Evolutionary conservation across 2,797 vertebrate species (phyloP), one percentile per base, ranked within the genome.

Genomic region (Semaprochilodus insignis): DNA sequence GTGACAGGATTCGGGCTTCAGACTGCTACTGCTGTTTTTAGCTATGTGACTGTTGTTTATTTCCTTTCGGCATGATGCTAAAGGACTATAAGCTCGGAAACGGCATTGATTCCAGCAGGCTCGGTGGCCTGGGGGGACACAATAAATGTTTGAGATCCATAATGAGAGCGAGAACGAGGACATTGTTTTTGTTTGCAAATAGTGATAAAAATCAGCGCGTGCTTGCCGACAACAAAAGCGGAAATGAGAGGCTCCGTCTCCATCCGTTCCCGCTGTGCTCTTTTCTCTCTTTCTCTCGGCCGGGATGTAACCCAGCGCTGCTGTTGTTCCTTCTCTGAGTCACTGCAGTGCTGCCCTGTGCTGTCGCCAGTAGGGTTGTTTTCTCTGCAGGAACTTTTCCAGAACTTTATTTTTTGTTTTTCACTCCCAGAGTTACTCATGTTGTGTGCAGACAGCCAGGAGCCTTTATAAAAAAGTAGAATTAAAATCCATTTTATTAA

Each of bases 181-280:
- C 19, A 36, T 74, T 74, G 66, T 69, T 69, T 74, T 59, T 36
- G 54, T 74, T 74, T 59, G 54, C 31, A 25, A 74, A 74, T 6
- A 7, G 44, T 19, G 72, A 74, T 74, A 74, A 55, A 55, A 74
- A 74, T 74, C 72, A 59, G 51, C 4, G 69, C 69, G 17, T 31
- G 52, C 16, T 21, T 31, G 51, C 71, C 16, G 52, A 78, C 71
- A 85, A 69, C 55, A 62, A 78, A 17, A 67, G 72, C 55, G 80
- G 84, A 85, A 85, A 85, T 85, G 80, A 85, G 80, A 75, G 36
- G 19, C 40, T 69, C 4, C 1, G 36, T 69, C 40, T 44, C 36
- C 40, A 13, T 69, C 36, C 36, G 11, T 69, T 23, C 66, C 65
- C 10, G 31, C 65, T 67, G 65, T 55, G 74, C 80, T 81, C 52